phyloP scores from a whole-genome alignment of 1,140 invertebrate species.

The Cardiocondyla obscurior region DNA sequence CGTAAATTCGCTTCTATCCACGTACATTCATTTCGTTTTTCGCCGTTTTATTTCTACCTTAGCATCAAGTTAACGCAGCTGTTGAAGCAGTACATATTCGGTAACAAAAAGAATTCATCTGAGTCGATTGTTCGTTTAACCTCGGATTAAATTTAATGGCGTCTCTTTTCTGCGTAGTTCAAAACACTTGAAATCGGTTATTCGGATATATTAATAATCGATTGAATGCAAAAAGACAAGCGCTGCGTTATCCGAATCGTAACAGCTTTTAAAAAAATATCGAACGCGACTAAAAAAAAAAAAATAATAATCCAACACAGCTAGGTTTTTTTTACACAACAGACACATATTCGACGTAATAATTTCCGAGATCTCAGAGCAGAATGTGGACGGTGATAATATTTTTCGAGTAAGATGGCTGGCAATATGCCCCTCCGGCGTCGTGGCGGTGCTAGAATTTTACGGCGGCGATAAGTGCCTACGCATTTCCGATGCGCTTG shows the following conservation, averaged over 20 bases:
- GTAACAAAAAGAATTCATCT: background rate
- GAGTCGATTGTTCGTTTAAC: background rate
- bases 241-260: background rate
- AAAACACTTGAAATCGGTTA: background rate
- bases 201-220: background rate
- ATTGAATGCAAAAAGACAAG: background rate
- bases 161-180: background rate
- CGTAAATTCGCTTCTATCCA: constrained; percentile 22
- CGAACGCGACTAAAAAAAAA: background rate
- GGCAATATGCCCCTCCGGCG: background rate
- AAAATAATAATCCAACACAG: background rate
- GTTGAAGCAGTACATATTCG: background rate
- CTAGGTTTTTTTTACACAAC: background rate
- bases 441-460: background rate
- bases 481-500: constrained; percentile 10
- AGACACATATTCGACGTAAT: background rate
- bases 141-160: background rate
- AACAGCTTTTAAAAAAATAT: constrained; percentile 8
- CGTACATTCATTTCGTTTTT: constrained; percentile 24
- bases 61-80: background rate
- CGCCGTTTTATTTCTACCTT: constrained; percentile 24
- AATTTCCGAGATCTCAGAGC: constrained; percentile 16
- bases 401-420: background rate
- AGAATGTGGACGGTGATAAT: background rate
- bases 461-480: constrained; percentile 10